Base-by-base conservation (phyloP, 2,113 vertebrate genomes). In the Ameiurus melas region DNA sequence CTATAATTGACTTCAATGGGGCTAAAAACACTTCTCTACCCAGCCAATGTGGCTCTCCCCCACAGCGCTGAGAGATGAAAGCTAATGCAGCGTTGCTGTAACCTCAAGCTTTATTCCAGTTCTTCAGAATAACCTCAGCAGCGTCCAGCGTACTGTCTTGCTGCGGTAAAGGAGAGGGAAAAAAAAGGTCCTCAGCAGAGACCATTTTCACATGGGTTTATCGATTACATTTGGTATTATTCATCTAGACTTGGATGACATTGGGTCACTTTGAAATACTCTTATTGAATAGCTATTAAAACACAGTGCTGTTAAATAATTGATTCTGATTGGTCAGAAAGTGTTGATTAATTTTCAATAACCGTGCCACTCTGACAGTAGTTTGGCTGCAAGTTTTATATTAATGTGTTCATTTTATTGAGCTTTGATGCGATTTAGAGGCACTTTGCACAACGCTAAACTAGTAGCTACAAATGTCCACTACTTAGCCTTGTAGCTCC, bases 131-230 rank as follows among this genome's bases (percentile, higher is more conserved):
- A 84, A 89, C 91, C 88, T 94, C 97, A 51, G 97, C 97, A 91
- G 97, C 97, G 87, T 98, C 96, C 20, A 99, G 92, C 0, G 98
- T 99, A 84, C 95, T 95, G 84, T 99, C 97, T 96, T 96, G 94
- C 98, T 99, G 95, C 92, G 95, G 91, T 93, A 91, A 87, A n/a
- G 2, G n/a, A n/a, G n/a, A 66, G 19, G 22, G 55, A 88, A 78
- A 85, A 25, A 5, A 57, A 51, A 16, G 8, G 2, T 2, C 36
- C 36, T 75, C 19, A 75, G 6, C n/a, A 10, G 20, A 73, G 33
- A 12, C 36, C 68, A 71, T 71, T 33, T 71, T 71, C 16, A 71
- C 30, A 71, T 17, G 17, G 0, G 33, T 33, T 30, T 16, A 51
- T 16, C 16, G 22, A 20, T 33, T 2, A 33, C 17, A 43, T 62